Base-by-base conservation (phyloP, 2,797 vertebrate species). In the Malurus leucopterus region DNA sequence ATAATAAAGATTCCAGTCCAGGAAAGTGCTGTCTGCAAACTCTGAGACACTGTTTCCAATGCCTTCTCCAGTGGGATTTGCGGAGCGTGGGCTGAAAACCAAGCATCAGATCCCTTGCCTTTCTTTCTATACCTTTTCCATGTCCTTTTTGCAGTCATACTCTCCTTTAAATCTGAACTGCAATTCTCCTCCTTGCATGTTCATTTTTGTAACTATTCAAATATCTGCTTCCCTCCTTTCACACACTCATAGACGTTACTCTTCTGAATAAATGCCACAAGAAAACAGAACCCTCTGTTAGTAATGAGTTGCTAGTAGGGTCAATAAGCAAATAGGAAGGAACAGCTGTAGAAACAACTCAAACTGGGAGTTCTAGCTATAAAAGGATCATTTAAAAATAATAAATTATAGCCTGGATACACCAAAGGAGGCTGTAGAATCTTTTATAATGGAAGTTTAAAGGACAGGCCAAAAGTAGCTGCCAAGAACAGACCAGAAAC, bases 341-440 rank as follows among this genome's bases (percentile, higher is more conserved):
- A 89, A 68, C 81, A 94, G 89, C 84, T 93, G 77, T 54, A 88
- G 86, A 93, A 93, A 89, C 80, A 92, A 82, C 63, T 58, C 61
- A 82, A 82, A 88, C 61, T 73, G 61, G 64, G 54, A 84, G 54
- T 55, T 92, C 54, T 62, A 88, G 34, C 57, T 86, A 82, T 73
- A 92, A 92, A 91, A 88, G 71, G 32, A 86, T 47, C 43, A 44
- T 75, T 88, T 34, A 24, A 61, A 84, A 82, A 74, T 70, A 84
- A 71, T 49, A 93, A 91, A 87, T 87, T 72, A 51, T 3, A 32
- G 24, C 30, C 72, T 87, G 36, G 43, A 79, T 61, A 77, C 27
- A 91, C 46, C 65, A 76, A 88, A 78, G 70, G 22, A 86, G 18
- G 20, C 49, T 65, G 73, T 17, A 86, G 62, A 81, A 84, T 59